Evolutionary conservation across 2,797 vertebrate genomes (phyloP), one percentile per base, ranked within the genome.

Genomic region (Tenualosa ilisha): DNA sequence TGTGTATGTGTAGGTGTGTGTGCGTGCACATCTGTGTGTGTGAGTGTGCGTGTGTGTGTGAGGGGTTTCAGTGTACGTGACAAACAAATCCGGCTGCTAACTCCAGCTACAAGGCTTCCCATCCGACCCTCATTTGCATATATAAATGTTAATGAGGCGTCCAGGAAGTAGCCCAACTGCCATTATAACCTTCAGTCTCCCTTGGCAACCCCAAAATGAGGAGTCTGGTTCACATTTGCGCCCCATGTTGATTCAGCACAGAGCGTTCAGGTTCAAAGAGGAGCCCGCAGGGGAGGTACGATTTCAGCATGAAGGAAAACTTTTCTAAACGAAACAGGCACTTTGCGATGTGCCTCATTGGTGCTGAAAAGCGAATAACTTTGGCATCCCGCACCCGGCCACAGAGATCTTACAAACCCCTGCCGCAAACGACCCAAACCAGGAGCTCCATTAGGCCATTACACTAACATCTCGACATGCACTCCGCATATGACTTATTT

Each of bases 221-320:
- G 83, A 61, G 87, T 92, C 89, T 92, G 90, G 86, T 91, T 91
- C 83, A 43, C 81, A 89, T 92, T 91, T 89, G 86, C 79, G 43
- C 43, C 83, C 61, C 6, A 61, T 63, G 79, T 86, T 84, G 83
- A 86, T 87, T 88, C 84, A 85, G 46, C 53, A 20, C 46, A 37
- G 84, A 83, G 83, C 24, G 82, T 85, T 90, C 75, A 49, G 84
- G 86, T 90, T 89, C 87, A 91, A 89, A 90, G 90, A 65, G 50
- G 40, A 84, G 85, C 85, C 85, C 12, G n/a, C 24, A 65, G 87
- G 86, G 86, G 72, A 86, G 63, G 65, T 79, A 84, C 83, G 82
- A 86, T 84, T 87, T 83, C 72, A 83, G 85, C 83, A 86, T 86
- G 87, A 89, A 86, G 89, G 85, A 89, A 88, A 87, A 87, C 81